These are phyloP conservation scores for Andrena dorsata DNA, from an alignment of 2,888 invertebrate species.

Conservation along the genomic window DNA sequence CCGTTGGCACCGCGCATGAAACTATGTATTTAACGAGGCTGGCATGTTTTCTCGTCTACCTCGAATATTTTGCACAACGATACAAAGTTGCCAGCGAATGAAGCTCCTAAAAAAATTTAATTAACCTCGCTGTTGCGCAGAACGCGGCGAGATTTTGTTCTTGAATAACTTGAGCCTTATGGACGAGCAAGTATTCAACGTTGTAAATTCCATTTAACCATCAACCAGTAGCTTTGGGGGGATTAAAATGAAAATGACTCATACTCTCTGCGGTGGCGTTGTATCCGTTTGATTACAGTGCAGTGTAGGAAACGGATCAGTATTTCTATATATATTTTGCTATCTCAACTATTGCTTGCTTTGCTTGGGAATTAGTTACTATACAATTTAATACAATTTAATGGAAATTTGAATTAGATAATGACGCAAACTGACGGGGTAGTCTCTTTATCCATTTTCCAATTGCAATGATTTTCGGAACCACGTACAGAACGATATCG, in stretches of 20 bases:
- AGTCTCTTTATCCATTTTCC: no score
- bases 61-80: neutral
- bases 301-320: neutral
- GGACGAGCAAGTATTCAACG: neutral
- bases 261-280: neutral
- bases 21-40: neutral
- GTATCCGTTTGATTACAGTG: neutral
- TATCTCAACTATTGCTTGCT: no score
- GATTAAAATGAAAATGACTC: neutral
- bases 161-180: neutral
- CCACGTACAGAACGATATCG: neutral
- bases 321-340: no score
- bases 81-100: neutral
- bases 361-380: no score
- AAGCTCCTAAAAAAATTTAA: neutral
- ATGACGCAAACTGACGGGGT: no score
- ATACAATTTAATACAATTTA: no score
- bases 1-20: neutral
- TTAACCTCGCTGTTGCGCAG: neutral
- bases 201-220: neutral
- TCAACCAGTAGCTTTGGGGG: no score
- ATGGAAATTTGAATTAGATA: no score
- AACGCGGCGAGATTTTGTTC: conserved; percentile 7
- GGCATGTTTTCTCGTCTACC: neutral
- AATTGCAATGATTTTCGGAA: neutral